Base-by-base conservation (phyloP, 2,888 invertebrate genomes). In the Cheilosia soror region DNA sequence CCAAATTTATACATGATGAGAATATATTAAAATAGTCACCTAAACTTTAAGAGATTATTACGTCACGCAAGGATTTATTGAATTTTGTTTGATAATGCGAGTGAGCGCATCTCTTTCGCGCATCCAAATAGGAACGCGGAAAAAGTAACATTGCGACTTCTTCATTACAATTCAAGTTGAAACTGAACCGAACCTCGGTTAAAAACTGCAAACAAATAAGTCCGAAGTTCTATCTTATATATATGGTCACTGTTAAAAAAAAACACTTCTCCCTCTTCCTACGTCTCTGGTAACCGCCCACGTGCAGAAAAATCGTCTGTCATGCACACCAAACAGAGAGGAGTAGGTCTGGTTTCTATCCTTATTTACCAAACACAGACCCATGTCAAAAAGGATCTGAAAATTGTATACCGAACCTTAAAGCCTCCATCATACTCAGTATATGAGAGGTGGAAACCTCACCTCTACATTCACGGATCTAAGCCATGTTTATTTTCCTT, bases 381-480 rank as follows among this genome's bases (percentile, higher is more conserved):
- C 84, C 79, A 66, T 75, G 71, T 80, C 80, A 80, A 79, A 84
- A 76, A 55, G 60, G 80, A 84, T 84, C 84, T 71, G 42, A 66
- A 66, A 71, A 80, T 66, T 69, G 60, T 71, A 31, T 66, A 63
- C 53, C 63, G 75, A 65, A 71, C 71, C 66, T 49, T 63, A 55
- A 60, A 53, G 69, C 75, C 75, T 58, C 53, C 69, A 65, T 44
- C 81, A 51, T 11, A 51, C 51, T 27, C 25, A 27, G 51, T 29
- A 51, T 47, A 15, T 42, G 42, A 33, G 20, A 53, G 55, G 13
- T 51, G 40, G 66, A 51, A 55, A 72, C 72, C 44, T 75, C 63
- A 55, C 40, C 27, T 13, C 49, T 51, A 51, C 55, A 62, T 57
- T 57, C 58, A 71, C 51, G 63, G 69, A 69, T 68, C 63, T 76